Evolutionary conservation across 2,113 vertebrate genomes (phyloP).

Genomic region (Caloenas nicobarica): DNA sequence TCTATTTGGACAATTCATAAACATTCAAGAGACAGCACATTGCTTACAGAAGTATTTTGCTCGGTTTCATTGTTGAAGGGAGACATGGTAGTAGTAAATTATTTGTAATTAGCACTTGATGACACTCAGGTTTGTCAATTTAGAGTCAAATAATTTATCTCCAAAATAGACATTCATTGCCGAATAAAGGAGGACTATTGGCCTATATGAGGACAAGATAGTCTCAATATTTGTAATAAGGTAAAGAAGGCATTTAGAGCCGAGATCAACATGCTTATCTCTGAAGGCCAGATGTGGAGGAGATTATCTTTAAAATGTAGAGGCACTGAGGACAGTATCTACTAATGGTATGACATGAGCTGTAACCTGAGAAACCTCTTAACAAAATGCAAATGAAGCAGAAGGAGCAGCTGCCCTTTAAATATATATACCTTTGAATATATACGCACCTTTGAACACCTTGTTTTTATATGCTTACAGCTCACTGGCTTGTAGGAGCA

Average conservation of each 20-base stretch:
- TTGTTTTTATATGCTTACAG: background rate
- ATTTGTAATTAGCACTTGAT: background rate
- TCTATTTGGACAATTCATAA: background rate
- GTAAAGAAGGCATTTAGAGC: background rate
- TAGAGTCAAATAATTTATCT: background rate
- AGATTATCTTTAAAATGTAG: background rate
- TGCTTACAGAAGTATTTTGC: conserved; percentile 3
- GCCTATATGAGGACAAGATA: background rate
- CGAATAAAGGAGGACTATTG: background rate
- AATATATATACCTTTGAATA: background rate
- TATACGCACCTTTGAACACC: background rate
- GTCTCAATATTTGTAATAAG: background rate
- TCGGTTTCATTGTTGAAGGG: background rate
- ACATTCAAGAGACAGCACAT: background rate
- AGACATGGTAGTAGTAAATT: background rate
- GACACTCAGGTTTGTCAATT: background rate
- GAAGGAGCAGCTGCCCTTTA: background rate
- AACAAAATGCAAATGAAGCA: background rate
- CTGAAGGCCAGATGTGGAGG: background rate
- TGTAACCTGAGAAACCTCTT: background rate
- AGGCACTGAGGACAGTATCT: background rate
- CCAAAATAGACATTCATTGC: background rate
- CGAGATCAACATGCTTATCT: background rate
- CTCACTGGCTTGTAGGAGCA: background rate
- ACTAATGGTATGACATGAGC: background rate